Evolutionary conservation across 2,113 vertebrate genomes (phyloP).

Genomic region (Ascaphus truei): DNA sequence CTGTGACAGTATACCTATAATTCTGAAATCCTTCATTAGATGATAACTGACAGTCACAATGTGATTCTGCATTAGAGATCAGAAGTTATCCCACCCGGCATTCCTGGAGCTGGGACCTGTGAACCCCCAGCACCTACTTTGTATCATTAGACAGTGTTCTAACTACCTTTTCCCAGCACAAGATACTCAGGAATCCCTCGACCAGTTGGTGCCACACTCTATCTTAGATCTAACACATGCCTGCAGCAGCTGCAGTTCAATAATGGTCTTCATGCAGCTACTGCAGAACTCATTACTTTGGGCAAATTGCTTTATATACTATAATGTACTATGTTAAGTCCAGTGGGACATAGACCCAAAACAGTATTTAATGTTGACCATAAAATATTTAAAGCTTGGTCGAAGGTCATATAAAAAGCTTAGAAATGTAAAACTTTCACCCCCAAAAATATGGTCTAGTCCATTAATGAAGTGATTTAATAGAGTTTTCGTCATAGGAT

Average conservation of each 20-base stretch:
- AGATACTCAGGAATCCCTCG: conserved; percentile 18
- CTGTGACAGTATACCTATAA: too few relatives aligned
- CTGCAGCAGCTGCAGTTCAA: conserved; percentile 47
- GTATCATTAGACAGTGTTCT: conserved; percentile 29
- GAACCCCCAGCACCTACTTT: background rate
- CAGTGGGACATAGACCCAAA: conserved; percentile 50
- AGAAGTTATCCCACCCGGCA: conserved; percentile 9
- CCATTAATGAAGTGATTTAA: conserved; percentile 54
- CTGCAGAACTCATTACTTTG: conserved; percentile 60
- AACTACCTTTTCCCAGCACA: conserved; percentile 6
- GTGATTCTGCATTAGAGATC: conserved; percentile 35
- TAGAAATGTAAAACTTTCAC: conserved; percentile 47
- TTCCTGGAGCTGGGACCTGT: conserved; percentile 12
- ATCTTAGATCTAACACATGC: conserved; percentile 43
- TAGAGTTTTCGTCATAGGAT: conserved; percentile 51
- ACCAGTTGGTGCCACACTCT: conserved; percentile 11
- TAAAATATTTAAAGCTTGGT: conserved; percentile 66
- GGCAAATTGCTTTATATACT: conserved; percentile 63
- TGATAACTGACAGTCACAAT: conserved; percentile 38
- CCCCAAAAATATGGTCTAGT: conserved; percentile 1
- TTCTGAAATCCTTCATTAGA: conserved; percentile 24
- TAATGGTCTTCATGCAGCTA: conserved; percentile 51
- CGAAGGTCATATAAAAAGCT: conserved; percentile 60
- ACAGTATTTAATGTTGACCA: conserved; percentile 59
- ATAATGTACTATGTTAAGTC: conserved; percentile 51